Evolutionary conservation across 64 coral and sea anemone species (phyloP), one percentile per base, ranked within the genome.

Genomic region (Stylophora pistillata): DNA sequence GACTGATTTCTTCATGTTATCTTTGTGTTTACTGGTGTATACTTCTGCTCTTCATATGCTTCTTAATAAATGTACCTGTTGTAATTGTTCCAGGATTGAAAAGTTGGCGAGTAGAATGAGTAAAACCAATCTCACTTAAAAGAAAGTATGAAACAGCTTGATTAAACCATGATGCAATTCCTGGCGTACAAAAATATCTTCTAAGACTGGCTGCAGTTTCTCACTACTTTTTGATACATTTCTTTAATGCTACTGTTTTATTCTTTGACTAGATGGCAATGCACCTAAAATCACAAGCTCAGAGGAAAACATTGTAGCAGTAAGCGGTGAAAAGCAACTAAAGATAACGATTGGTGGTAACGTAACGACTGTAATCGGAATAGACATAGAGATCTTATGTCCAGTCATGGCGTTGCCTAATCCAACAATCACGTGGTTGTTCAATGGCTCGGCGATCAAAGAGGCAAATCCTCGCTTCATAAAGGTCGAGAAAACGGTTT

Each of bases 291-390:
- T 95, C 73, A 60, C 87, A 60, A 73, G 58, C 52, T 28, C 60
- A 16, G 82, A 71, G 30, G 23, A 82, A 65, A 91, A 77, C 29
- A 62, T 95, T 53, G 20, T 71, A 70, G 89, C 94, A 31, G 76
- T 79, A 3, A 90, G 87, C 10, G 94, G 94, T 26, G 94, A 95
- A 80, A 91, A 95, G 28, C 58, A 91, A 88, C 89, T 95, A 0
- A 71, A 62, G 10, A 88, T 95, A 26, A 58, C 20, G 18, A 53
- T 91, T 23, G 94, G 94, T n/a, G 94, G 86, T 47, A 95, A 95
- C 32, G 27, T 95, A 55, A 95, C 94, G 0, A 95, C 94, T 28
- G 87, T 95, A 10, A 89, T 95, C 1, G 94, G 94, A n/a, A 95
- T 85, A 21, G 78, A 63, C 65, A 72, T 95, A 13, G 76, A 91